These are phyloP conservation scores for Gavialis gangeticus DNA, from an alignment of 2,113 vertebrate species.

Conservation along the genomic window DNA sequence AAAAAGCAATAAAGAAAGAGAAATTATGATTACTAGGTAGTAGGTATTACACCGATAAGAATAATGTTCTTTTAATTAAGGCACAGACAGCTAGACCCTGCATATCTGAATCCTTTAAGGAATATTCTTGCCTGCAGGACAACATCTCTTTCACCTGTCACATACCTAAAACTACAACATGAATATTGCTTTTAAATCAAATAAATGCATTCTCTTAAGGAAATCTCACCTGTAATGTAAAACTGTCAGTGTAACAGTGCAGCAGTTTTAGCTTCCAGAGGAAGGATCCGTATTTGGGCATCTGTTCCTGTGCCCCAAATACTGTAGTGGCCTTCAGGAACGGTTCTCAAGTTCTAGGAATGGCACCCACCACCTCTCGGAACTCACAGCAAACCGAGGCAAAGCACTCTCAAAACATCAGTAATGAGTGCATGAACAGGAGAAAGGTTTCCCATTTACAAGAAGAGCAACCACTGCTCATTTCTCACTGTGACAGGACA, in stretches of 20 bases:
- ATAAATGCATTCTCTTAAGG: neutral
- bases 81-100: neutral
- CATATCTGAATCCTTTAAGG: neutral
- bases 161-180: fast-evolving
- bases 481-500: fast-evolving
- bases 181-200: neutral
- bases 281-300: neutral
- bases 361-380: neutral
- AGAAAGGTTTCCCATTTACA: too few species aligned
- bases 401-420: neutral
- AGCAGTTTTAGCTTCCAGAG: neutral
- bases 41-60: neutral
- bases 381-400: neutral
- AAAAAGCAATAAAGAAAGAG: neutral
- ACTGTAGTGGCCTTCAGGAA: neutral
- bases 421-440: neutral
- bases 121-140: neutral
- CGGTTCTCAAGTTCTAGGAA: neutral
- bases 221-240: neutral
- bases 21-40: neutral
- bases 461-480: neutral
- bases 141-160: neutral
- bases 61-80: neutral
- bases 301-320: neutral
- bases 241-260: neutral